Base-by-base conservation (phyloP, 2,888 invertebrate genomes). In the Lasioglossum vierecki region DNA sequence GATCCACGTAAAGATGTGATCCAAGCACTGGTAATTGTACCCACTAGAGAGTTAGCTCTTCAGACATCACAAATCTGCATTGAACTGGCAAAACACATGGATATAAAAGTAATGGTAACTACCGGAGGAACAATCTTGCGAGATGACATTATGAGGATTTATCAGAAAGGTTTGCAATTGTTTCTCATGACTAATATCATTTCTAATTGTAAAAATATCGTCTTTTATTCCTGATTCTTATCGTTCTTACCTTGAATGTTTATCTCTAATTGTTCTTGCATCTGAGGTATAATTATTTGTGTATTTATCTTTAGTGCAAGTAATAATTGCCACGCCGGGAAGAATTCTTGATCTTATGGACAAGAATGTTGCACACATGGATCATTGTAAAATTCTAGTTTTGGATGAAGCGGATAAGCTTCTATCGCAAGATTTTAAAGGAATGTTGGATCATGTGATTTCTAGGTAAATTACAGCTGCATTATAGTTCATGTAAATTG, bases 21-120 rank as follows among this genome's bases (percentile, higher is more conserved):
- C 95, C 99, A 99, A 97, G 99, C 99, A 93, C 96, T 99, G 96
- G 97, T 99, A 93, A 98, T 99, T 95, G 99, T 99, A 94, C 99
- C 99, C 89, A 99, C 99, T 86, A 96, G 99, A 96, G 99, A 99
- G 96, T 96, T 99, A 95, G 99, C 99, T 88, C 96, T 99, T 93
- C 99, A 99, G 96, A 99, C 99, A 94, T 99, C 99, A 96, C 99
- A 99, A 96, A 99, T 99, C 95, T 99, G 99, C 96, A 99, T 99
- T 95, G 99, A 99, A 95, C 96, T 99, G 94, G 98, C 99, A 90
- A 99, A 99, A 96, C 99, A 99, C 95, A 97, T 99, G 96, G 98
- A 98, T 95, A 97, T 99, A 93, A 98, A 99, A 95, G 98, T 99
- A 91, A 99, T 99, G 99, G 99, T 99, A 88, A 99, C 99, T 93